These are phyloP conservation scores for Drosophila serrata DNA, from an alignment of 1,140 invertebrate species.

Conservation along the genomic window DNA sequence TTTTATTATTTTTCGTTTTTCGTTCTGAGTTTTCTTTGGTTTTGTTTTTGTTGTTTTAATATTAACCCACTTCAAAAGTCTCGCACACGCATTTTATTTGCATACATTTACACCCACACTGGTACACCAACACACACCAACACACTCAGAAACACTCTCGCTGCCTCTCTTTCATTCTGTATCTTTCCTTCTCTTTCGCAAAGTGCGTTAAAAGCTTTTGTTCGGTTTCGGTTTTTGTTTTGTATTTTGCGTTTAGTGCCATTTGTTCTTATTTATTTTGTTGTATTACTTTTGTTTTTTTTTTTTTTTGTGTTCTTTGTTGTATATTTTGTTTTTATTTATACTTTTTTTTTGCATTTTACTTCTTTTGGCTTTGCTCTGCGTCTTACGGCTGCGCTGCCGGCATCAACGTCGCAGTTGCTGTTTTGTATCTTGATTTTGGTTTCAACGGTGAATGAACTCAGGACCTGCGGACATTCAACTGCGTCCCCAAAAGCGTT, in stretches of 20 bases:
- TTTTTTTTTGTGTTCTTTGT: constrained; percentile 25
- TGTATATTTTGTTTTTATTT: constrained; percentile 24
- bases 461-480: constrained; percentile 81
- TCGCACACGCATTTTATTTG: constrained; percentile 81
- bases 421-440: constrained; percentile 80
- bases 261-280: constrained; percentile 74
- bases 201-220: constrained; percentile 74
- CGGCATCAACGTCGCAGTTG: constrained; percentile 39
- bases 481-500: constrained; percentile 76
- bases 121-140: neutral
- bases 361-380: constrained; percentile 46
- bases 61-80: constrained; percentile 79
- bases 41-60: constrained; percentile 71
- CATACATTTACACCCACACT: constrained; percentile 66
- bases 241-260: constrained; percentile 58
- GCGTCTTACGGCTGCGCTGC: constrained; percentile 56
- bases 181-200: constrained; percentile 9
- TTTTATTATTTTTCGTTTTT: constrained; percentile 18
- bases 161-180: constrained; percentile 18
- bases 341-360: constrained; percentile 39
- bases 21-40: constrained; percentile 14
- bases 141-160: neutral
- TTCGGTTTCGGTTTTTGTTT: constrained; percentile 58
- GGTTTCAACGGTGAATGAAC: constrained; percentile 83
- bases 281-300: constrained; percentile 59